Conservation (phyloP, 2,888 invertebrate genomes). For the Creontiades dilutus region DNA sequence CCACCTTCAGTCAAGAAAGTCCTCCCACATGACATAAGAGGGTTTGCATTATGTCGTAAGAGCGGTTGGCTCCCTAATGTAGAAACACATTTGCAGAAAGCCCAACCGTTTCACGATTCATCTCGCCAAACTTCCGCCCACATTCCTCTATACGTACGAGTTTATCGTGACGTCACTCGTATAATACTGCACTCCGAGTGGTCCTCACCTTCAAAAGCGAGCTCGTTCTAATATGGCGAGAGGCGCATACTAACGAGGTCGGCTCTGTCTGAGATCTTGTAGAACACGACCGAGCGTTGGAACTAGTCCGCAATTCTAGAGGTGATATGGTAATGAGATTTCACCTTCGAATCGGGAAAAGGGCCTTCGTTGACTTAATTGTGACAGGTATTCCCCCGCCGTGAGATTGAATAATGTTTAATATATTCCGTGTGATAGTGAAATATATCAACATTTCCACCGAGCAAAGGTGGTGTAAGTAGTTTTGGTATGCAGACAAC, state of each 20-base stretch:
- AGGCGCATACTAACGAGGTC: not conserved
- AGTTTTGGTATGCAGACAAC: too few relatives aligned
- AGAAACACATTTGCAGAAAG: not conserved
- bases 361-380: not conserved
- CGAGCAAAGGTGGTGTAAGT: too few relatives aligned
- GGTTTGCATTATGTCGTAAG: not conserved
- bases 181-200: not conserved
- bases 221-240: not conserved
- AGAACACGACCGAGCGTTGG: not conserved
- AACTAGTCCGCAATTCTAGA: not conserved
- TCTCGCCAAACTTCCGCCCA: not conserved
- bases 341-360: not conserved
- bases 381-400: not conserved
- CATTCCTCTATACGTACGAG: not conserved
- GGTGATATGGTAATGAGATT: not conserved
- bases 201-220: not conserved
- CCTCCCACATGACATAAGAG: too few relatives aligned
- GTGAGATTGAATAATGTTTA: too few relatives aligned
- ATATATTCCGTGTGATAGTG: too few relatives aligned
- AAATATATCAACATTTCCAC: too few relatives aligned
- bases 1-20: too few relatives aligned
- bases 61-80: not conserved
- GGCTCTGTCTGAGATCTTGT: not conserved
- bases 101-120: not conserved
- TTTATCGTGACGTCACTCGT: slow-evolving; percentile 30